These are phyloP conservation scores for Haplochromis burtoni DNA, from an alignment of 2,113 vertebrate species.

Conservation along the genomic window DNA sequence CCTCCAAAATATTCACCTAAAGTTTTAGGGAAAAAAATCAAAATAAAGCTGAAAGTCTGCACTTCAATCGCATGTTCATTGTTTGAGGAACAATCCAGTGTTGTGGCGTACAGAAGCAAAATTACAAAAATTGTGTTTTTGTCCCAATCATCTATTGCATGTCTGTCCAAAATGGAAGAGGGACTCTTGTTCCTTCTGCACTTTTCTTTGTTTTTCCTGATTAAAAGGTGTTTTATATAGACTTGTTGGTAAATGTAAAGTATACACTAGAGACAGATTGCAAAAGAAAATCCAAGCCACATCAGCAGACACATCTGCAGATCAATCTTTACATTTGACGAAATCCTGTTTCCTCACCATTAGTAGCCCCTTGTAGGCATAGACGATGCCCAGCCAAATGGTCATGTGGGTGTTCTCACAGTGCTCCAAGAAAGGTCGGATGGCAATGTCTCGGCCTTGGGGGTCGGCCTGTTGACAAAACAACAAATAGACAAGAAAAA, in stretches of 20 bases:
- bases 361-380: constrained; percentile 97
- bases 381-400: constrained; percentile 99
- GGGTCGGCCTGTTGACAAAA: constrained; percentile 83
- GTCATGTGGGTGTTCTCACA: constrained; percentile 99
- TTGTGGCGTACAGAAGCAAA: not conserved
- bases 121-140: not conserved
- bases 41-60: not conserved
- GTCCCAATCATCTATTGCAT: not conserved
- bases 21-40: not conserved
- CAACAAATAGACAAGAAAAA: constrained; percentile 1
- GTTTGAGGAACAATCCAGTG: not conserved
- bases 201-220: not conserved
- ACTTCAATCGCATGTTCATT: not conserved
- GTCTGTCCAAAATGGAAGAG: not conserved
- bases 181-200: not conserved
- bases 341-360: constrained; percentile 77
- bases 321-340: not conserved
- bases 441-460: constrained; percentile 93
- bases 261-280: not conserved
- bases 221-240: not conserved
- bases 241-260: not conserved
- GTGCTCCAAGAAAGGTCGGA: constrained; percentile 96
- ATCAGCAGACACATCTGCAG: not conserved
- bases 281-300: not conserved
- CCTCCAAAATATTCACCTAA: not conserved